Evolutionary conservation across 2,888 invertebrate genomes (phyloP).

Genomic region (Aphelenchoides bicaudatus): DNA sequence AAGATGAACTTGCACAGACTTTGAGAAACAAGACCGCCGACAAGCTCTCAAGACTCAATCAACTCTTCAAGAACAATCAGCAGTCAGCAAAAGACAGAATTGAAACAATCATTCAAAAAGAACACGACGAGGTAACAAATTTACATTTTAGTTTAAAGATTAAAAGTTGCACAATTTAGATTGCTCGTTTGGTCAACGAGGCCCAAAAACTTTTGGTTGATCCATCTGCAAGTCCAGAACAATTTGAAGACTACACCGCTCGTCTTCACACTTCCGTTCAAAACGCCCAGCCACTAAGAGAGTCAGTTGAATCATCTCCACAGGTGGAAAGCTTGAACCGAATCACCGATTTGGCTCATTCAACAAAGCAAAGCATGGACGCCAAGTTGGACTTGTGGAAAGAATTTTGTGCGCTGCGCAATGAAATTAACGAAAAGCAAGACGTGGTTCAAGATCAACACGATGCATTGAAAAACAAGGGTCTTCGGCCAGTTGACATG

Average conservation of each 20-base stretch:
- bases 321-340: slow-evolving; percentile 19
- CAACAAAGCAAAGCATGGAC: slow-evolving; percentile 20
- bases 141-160: too few species aligned
- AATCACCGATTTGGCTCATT: slow-evolving; percentile 24
- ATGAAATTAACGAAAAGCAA: not conserved
- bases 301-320: slow-evolving; percentile 4
- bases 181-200: slow-evolving; percentile 24
- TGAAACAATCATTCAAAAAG: slow-evolving; percentile 20
- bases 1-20: slow-evolving; percentile 3
- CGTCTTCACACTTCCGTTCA: slow-evolving; percentile 22
- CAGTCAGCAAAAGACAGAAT: slow-evolving; percentile 22
- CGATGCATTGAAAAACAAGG: too few species aligned
- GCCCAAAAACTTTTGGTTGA: slow-evolving; percentile 23
- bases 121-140: slow-evolving; percentile 19
- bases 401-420: not conserved
- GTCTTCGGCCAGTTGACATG: too few species aligned
- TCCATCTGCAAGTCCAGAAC: slow-evolving; percentile 31
- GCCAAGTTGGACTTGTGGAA: slow-evolving; percentile 18
- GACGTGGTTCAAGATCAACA: slow-evolving; percentile 1
- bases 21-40: slow-evolving; percentile 18
- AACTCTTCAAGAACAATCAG: slow-evolving; percentile 13
- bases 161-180: too few species aligned
- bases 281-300: slow-evolving; percentile 16
- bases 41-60: slow-evolving; percentile 14
- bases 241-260: slow-evolving; percentile 20